Conservation (phyloP, 2,113 vertebrate species). For the Vombatus ursinus region DNA sequence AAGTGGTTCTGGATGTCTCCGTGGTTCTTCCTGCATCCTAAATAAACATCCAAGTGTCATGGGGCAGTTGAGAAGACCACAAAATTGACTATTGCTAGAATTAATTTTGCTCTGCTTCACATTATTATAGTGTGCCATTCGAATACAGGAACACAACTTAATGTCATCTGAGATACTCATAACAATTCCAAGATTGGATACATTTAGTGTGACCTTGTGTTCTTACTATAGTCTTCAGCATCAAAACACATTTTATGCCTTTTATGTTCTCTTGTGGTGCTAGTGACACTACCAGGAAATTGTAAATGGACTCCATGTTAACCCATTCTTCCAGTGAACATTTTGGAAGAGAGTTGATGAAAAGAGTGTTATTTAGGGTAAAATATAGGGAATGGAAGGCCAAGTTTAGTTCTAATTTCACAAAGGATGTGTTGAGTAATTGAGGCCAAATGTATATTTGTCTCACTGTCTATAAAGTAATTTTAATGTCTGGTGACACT, state of each 20-base stretch:
- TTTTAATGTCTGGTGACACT: background rate
- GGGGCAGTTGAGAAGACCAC: constrained; percentile 10
- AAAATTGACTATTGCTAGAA: constrained; percentile 47
- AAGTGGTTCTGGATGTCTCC: constrained; percentile 52
- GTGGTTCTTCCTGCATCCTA: constrained; percentile 55
- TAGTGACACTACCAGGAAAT: constrained; percentile 23
- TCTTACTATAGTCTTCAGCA: constrained; percentile 52
- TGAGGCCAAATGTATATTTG: background rate
- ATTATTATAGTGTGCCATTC: constrained; percentile 29
- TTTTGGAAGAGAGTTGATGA: constrained; percentile 24
- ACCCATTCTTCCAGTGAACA: constrained; percentile 46
- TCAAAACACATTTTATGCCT: constrained; percentile 53
- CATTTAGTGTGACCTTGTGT: constrained; percentile 16
- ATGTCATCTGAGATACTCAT: constrained; percentile 25
- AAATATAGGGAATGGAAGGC: constrained; percentile 19
- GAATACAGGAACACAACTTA: constrained; percentile 39
- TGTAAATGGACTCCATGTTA: constrained; percentile 55
- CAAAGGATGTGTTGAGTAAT: background rate
- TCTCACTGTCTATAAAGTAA: background rate
- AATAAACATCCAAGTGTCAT: constrained; percentile 52
- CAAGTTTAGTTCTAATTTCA: background rate
- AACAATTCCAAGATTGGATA: constrained; percentile 55
- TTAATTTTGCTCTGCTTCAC: constrained; percentile 60
- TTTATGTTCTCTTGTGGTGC: constrained; percentile 49
- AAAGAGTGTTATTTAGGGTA: constrained; percentile 1